phyloP scores from a whole-genome alignment of 2,113 vertebrate genomes.

The Phylloscopus whistleri region DNA sequence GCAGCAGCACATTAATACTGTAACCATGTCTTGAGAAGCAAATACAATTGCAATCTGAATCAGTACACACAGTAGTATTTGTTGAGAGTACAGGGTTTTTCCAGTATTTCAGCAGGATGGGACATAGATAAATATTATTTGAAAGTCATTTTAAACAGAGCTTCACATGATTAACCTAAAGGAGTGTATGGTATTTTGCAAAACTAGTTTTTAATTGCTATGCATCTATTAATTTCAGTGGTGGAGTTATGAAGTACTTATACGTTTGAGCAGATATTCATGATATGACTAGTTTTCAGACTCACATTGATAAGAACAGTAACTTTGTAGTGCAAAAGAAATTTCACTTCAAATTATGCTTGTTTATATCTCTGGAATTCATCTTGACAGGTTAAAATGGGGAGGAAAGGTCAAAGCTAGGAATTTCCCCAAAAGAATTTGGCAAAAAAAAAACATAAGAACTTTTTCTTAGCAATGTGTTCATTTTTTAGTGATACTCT shows the following conservation, averaged over 20 bases:
- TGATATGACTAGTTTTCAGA: background rate
- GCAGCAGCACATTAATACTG: background rate
- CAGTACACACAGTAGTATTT: background rate
- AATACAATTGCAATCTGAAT: background rate
- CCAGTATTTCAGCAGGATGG: background rate
- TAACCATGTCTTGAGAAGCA: background rate
- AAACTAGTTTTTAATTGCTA: background rate
- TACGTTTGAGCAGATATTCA: background rate
- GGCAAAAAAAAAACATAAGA: background rate
- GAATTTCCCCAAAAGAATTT: background rate
- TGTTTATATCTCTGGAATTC: background rate
- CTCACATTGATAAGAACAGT: background rate
- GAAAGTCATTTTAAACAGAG: background rate
- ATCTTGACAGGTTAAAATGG: background rate
- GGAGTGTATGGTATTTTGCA: background rate
- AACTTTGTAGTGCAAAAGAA: background rate
- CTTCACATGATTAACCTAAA: background rate
- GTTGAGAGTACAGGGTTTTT: fast-evolving
- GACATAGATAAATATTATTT: background rate
- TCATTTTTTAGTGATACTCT: background rate
- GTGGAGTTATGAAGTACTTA: background rate
- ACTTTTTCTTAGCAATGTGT: background rate
- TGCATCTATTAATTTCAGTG: background rate
- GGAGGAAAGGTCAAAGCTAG: background rate
- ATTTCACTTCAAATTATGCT: background rate